A percentile compares a stretch with the other conserved stretches of the same genome.
Conservation (phyloP, 92 coral and sea anemone species). For the Metridium senile region DNA sequence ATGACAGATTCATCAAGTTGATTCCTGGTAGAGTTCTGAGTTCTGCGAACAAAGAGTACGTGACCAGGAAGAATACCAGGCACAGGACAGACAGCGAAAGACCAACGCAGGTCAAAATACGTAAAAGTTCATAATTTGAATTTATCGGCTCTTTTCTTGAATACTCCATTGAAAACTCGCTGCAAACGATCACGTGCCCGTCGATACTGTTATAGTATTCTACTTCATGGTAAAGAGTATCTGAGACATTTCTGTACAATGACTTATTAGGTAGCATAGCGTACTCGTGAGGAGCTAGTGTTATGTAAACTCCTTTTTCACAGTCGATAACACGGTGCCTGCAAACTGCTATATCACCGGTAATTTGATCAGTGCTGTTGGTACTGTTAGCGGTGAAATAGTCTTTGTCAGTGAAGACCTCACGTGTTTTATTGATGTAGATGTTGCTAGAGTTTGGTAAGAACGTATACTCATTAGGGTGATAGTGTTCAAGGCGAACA, state of each 20-base stretch:
- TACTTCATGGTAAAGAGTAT: slow-evolving; percentile 14
- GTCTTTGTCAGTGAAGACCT: not conserved
- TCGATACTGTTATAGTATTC: not conserved
- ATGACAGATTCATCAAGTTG: slow-evolving; percentile 50
- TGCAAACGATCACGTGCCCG: slow-evolving; percentile 19
- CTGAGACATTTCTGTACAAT: slow-evolving; percentile 18
- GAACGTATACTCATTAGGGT: slow-evolving; percentile 8
- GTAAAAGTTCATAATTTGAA: not conserved
- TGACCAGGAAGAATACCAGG: slow-evolving; percentile 31
- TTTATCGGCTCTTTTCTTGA: not conserved
- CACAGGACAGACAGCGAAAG: slow-evolving; percentile 33
- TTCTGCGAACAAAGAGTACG: slow-evolving; percentile 43
- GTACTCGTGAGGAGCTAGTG: slow-evolving; percentile 13
- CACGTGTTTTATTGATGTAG: slow-evolving; percentile 13
- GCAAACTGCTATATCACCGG: slow-evolving; percentile 37
- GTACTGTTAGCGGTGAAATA: not conserved
- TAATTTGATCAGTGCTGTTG: not conserved
- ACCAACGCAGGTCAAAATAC: slow-evolving; percentile 34
- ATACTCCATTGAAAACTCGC: not conserved
- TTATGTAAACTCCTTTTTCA: slow-evolving; percentile 23
- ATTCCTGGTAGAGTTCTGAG: slow-evolving; percentile 58
- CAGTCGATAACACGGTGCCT: slow-evolving; percentile 6
- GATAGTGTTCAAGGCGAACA: slow-evolving; percentile 1
- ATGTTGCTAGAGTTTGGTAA: not conserved
- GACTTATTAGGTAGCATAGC: slow-evolving; percentile 34